Evolutionary conservation across 2,113 vertebrate genomes (phyloP).

Genomic region (Sander vitreus): DNA sequence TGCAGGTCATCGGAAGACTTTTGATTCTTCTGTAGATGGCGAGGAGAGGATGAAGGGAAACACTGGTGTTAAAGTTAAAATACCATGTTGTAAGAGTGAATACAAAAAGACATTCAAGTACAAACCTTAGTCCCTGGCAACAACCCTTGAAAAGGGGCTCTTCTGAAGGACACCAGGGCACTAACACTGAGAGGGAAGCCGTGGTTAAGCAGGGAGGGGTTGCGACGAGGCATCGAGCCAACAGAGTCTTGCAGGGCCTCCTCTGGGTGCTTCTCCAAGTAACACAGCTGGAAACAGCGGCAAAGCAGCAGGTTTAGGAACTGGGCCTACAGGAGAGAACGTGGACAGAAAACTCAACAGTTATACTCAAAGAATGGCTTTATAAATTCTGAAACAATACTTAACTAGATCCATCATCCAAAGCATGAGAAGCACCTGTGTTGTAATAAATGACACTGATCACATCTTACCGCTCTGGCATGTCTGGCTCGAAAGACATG

Average conservation of each 20-base stretch:
- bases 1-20: constrained; percentile 45
- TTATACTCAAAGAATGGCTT: not conserved
- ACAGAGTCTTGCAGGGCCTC: constrained; percentile 71
- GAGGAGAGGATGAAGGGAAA: not conserved
- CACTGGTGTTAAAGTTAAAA: not conserved
- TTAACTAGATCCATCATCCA: not conserved
- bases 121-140: constrained; percentile 80
- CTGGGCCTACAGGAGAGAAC: constrained; percentile 85
- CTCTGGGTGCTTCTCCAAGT: constrained; percentile 90
- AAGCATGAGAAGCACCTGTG: not conserved
- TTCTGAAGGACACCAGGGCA: constrained; percentile 92
- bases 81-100: not conserved
- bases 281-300: constrained; percentile 94
- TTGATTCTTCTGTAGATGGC: constrained; percentile 35
- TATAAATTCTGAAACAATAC: too few relatives aligned
- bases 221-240: constrained; percentile 48
- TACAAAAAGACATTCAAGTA: not conserved
- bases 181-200: constrained; percentile 93
- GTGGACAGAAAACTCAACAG: not conserved
- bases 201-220: constrained; percentile 86
- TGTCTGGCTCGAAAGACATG: constrained; percentile 92
- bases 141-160: constrained; percentile 84
- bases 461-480: constrained; percentile 79
- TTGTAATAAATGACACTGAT: not conserved
- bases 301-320: constrained; percentile 93